Conservation (phyloP, 2,113 vertebrate species). For the Lagopus leucura region DNA sequence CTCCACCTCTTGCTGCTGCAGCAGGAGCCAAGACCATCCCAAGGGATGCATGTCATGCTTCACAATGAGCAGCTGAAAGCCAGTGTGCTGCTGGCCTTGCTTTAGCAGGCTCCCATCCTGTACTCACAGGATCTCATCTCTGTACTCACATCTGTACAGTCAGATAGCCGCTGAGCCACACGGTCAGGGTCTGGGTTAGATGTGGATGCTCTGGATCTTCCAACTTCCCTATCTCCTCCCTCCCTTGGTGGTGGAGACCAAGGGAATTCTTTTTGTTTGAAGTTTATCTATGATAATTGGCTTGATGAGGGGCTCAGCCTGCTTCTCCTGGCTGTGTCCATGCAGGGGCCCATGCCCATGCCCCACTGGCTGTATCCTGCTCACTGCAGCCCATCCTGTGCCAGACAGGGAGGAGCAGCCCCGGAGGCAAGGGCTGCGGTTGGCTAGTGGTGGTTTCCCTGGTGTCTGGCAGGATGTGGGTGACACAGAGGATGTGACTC, state of each 20-base stretch:
- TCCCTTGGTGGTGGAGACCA: neutral
- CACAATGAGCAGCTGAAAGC: neutral
- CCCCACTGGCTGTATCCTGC: neutral
- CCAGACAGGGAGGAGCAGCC: constrained; percentile 27
- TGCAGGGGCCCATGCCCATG: neutral
- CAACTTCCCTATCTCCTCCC: neutral
- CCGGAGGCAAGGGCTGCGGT: neutral
- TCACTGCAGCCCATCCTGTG: neutral
- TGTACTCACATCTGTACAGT: neutral
- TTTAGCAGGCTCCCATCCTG: neutral
- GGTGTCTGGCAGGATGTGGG: constrained; percentile 61
- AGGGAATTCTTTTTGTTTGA: neutral
- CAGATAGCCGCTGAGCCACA: neutral
- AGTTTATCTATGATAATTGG: neutral
- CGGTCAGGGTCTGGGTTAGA: neutral
- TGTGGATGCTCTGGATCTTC: neutral
- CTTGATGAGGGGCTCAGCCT: neutral
- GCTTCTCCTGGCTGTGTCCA: neutral
- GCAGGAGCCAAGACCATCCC: constrained; percentile 18
- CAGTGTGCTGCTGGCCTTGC: neutral
- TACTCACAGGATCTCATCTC: neutral
- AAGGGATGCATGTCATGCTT: neutral
- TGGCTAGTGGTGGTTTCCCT: constrained; percentile 7
- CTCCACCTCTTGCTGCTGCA: constrained; percentile 27
- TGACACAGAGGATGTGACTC: constrained; percentile 71